These are phyloP conservation scores for Babylonia areolata DNA, from an alignment of 1,140 invertebrate genomes.

Conservation along the genomic window DNA sequence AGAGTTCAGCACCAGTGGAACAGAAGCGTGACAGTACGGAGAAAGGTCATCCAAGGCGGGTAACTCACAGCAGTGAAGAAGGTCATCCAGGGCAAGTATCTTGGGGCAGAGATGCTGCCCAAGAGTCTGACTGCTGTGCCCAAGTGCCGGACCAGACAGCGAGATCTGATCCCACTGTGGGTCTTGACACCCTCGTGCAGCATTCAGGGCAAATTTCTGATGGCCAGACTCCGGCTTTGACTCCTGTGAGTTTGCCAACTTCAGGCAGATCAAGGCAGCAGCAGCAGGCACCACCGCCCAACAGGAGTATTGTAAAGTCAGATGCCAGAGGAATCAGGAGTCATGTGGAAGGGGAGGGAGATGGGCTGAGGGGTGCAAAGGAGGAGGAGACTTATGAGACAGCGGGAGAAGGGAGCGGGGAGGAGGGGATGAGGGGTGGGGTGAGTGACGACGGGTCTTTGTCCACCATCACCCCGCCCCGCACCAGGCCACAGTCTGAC, in stretches of 20 bases:
- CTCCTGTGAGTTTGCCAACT: too few species aligned
- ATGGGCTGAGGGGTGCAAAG: background rate
- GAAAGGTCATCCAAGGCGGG: background rate
- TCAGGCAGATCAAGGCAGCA: background rate
- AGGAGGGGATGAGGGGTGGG: background rate
- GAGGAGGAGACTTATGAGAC: slow-evolving; percentile 30
- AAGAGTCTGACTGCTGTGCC: background rate
- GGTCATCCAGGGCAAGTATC: background rate
- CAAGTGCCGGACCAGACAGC: background rate
- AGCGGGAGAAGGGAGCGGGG: background rate
- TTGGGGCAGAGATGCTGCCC: background rate
- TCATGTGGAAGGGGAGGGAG: background rate
- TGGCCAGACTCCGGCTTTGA: too few species aligned
- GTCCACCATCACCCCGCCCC: slow-evolving; percentile 34
- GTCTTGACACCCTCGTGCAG: background rate
- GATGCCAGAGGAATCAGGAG: background rate
- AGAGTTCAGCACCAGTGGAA: background rate
- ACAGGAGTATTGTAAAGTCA: background rate
- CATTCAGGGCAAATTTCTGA: too few species aligned
- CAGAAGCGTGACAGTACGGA: background rate
- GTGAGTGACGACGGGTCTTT: slow-evolving; percentile 30
- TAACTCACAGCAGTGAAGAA: background rate
- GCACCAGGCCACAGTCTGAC: slow-evolving; percentile 34
- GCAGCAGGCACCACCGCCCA: background rate
- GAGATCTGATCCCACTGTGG: background rate